Percentiles rank a stretch among this genome's conserved stretches.
phyloP scores from a whole-genome alignment of 2,113 vertebrate genomes.

The Oreotrochilus melanogaster region DNA sequence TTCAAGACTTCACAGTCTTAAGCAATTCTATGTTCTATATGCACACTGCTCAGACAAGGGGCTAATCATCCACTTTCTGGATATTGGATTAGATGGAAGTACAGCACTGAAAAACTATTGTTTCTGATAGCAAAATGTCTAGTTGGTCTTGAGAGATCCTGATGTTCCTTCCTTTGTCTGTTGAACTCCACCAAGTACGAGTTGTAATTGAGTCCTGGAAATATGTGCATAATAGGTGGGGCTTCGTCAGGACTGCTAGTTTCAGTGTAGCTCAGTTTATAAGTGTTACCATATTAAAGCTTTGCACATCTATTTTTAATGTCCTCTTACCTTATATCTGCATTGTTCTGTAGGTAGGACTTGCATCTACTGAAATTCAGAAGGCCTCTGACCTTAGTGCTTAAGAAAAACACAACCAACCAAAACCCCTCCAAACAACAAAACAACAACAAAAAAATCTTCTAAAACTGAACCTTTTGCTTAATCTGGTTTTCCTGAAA shows the following conservation, averaged over 20 bases:
- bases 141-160: not conserved
- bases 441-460: not conserved
- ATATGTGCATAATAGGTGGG: not conserved
- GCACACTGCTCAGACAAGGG: not conserved
- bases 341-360: not conserved
- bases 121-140: not conserved
- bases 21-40: not conserved
- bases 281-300: not conserved
- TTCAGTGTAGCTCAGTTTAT: not conserved
- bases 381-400: not conserved
- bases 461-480: not conserved
- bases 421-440: rapidly evolving
- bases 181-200: not conserved
- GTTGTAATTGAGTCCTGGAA: not conserved
- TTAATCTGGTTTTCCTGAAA: not conserved
- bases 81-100: not conserved
- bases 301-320: not conserved
- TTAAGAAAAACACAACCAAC: not conserved
- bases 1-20: not conserved
- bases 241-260: not conserved
- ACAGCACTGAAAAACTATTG: not conserved
- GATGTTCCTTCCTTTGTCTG: not conserved
- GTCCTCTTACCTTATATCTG: not conserved
- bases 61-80: not conserved
- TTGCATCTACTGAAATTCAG: not conserved